Percentiles rank a stretch among this genome's conserved stretches.
These are phyloP conservation scores for Cactoblastis cactorum DNA, from an alignment of 2,888 invertebrate genomes.

Conservation along the genomic window DNA sequence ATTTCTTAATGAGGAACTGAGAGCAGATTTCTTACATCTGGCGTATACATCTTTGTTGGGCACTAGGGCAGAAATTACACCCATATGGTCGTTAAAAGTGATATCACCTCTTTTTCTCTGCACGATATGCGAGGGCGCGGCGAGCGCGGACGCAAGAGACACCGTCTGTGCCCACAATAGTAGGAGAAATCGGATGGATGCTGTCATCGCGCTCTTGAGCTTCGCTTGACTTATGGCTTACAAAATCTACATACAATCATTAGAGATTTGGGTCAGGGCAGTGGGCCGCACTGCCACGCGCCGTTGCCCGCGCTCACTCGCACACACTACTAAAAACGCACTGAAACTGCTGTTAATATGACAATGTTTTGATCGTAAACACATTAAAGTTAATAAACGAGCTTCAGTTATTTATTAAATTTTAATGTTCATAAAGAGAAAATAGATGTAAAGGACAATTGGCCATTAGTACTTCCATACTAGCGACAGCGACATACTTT, in stretches of 20 bases:
- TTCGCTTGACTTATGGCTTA: constrained; percentile 67
- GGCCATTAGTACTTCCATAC: neutral
- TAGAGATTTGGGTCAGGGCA: constrained; percentile 70
- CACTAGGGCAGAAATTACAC: constrained; percentile 62
- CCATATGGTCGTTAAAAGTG: constrained; percentile 47
- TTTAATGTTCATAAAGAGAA: constrained; percentile 1
- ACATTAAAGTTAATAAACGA: neutral
- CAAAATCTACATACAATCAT: constrained; percentile 78
- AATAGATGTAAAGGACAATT: neutral
- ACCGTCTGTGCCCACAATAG: constrained; percentile 42
- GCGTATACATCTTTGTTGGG: constrained; percentile 52
- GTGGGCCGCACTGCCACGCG: constrained; percentile 58
- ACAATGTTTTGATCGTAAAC: neutral
- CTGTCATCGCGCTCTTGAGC: constrained; percentile 61
- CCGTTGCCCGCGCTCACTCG: constrained; percentile 25
- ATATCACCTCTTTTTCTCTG: constrained; percentile 69
- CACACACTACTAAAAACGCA: constrained; percentile 11
- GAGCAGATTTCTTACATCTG: constrained; percentile 1
- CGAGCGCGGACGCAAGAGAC: constrained; percentile 30
- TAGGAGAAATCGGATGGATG: constrained; percentile 67
- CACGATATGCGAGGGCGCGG: constrained; percentile 36
- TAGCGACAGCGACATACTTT: constrained; percentile 29
- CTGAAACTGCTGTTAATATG: neutral
- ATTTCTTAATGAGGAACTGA: neutral
- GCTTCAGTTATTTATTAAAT: neutral